Conservation (phyloP, 1,140 invertebrate species). For the Whitmania pigra region DNA sequence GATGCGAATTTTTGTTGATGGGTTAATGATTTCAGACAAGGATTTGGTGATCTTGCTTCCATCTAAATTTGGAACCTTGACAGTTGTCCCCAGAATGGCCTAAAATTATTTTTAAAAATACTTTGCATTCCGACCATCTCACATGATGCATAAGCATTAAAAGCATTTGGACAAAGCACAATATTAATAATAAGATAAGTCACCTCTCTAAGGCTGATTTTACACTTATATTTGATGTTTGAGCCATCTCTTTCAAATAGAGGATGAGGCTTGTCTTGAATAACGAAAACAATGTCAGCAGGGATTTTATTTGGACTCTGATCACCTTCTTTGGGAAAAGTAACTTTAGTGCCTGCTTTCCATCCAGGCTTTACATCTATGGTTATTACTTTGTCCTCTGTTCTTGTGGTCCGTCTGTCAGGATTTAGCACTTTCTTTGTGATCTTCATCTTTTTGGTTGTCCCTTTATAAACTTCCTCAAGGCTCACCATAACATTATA, state of each 20-base stretch:
- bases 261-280: conserved; percentile 88
- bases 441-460: conserved; percentile 72
- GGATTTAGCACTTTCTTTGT: conserved; percentile 57
- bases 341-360: conserved; percentile 45
- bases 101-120: conserved; percentile 39
- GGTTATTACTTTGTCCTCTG: conserved; percentile 61
- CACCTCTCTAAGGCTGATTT: conserved; percentile 77
- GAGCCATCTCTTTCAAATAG: conserved; percentile 86
- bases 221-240: conserved; percentile 77
- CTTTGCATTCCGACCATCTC: not conserved
- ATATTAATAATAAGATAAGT: conserved; percentile 25
- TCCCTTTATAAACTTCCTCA: conserved; percentile 67
- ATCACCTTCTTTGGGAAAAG: conserved; percentile 60
- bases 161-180: no score
- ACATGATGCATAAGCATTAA: no score
- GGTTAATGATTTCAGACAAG: conserved; percentile 80
- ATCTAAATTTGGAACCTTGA: conserved; percentile 81
- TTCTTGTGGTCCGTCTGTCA: conserved; percentile 49
- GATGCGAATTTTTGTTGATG: conserved; percentile 73
- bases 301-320: conserved; percentile 62
- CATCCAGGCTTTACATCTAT: conserved; percentile 63
- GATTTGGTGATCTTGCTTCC: conserved; percentile 71
- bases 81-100: conserved; percentile 73
- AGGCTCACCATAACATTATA: conserved; percentile 89
- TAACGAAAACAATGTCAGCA: conserved; percentile 97